phyloP scores from a whole-genome alignment of 2,888 invertebrate species.

The Pachliopta kotzebuea region DNA sequence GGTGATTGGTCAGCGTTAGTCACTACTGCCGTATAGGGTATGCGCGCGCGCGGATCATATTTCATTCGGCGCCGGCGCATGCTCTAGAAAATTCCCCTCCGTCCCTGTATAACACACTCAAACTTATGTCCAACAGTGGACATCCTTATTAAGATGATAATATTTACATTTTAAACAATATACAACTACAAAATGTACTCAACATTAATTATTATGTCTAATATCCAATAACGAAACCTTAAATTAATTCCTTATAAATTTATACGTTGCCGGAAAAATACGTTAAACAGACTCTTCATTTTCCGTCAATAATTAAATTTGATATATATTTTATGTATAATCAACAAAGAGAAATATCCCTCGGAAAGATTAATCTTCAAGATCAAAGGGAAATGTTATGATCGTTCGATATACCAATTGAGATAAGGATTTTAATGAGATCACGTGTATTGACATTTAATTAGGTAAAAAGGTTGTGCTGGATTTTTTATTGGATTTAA shows the following conservation, averaged over 20 bases:
- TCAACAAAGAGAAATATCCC: too few species aligned
- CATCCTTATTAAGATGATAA: too few species aligned
- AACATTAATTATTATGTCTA: background rate
- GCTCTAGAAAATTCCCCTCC: slow-evolving; percentile 30
- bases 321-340: too few species aligned
- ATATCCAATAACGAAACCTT: background rate
- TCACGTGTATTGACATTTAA: too few species aligned
- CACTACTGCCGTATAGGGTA: slow-evolving; percentile 65
- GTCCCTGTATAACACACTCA: background rate
- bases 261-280: background rate
- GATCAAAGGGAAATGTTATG: too few species aligned
- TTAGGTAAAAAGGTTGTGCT: background rate
- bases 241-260: background rate
- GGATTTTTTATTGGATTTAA: background rate
- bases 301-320: too few species aligned
- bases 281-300: too few species aligned
- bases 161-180: too few species aligned
- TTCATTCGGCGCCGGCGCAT: slow-evolving; percentile 48
- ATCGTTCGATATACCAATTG: too few species aligned
- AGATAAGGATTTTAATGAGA: too few species aligned
- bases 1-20: slow-evolving; percentile 56
- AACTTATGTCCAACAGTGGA: background rate
- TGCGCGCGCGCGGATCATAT: slow-evolving; percentile 58
- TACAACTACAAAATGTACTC: background rate
- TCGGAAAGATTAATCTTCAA: too few species aligned